These are phyloP conservation scores for Dryoscopus gambensis DNA, from an alignment of 2,113 vertebrate species.

Conservation along the genomic window DNA sequence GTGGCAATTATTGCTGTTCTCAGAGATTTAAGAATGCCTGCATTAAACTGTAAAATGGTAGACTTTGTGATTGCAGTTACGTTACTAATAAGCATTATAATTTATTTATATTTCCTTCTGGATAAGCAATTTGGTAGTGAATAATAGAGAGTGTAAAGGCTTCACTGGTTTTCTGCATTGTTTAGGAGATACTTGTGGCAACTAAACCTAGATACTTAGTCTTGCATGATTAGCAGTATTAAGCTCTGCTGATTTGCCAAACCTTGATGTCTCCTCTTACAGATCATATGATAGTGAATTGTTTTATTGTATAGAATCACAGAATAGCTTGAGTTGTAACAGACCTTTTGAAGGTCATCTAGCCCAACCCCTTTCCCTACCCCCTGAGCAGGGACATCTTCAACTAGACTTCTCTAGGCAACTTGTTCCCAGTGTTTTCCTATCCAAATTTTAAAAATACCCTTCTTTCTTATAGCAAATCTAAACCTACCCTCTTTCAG, in stretches of 20 bases:
- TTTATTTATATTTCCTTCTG: neutral
- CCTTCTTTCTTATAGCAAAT: neutral
- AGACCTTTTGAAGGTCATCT: neutral
- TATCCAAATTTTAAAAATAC: neutral
- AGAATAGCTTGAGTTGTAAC: neutral
- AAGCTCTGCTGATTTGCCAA: neutral
- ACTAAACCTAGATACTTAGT: neutral
- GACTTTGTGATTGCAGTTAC: neutral
- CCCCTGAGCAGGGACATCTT: neutral
- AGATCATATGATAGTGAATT: neutral
- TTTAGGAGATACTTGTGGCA: neutral
- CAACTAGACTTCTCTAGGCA: neutral
- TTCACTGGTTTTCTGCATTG: neutral
- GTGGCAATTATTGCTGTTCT: neutral
- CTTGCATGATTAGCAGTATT: neutral
- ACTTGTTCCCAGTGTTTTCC: neutral
- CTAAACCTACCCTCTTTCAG: neutral
- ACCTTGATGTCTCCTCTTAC: neutral
- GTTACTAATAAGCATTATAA: neutral
- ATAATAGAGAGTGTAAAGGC: neutral
- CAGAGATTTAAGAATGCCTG: neutral
- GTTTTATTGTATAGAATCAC: neutral
- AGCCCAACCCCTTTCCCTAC: neutral
- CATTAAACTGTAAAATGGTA: neutral
- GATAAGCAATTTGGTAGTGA: neutral